A percentile compares a stretch with the other conserved stretches of the same genome.
Evolutionary conservation across 1,140 invertebrate species (phyloP).

Genomic region (Brachionus plicatilis): DNA sequence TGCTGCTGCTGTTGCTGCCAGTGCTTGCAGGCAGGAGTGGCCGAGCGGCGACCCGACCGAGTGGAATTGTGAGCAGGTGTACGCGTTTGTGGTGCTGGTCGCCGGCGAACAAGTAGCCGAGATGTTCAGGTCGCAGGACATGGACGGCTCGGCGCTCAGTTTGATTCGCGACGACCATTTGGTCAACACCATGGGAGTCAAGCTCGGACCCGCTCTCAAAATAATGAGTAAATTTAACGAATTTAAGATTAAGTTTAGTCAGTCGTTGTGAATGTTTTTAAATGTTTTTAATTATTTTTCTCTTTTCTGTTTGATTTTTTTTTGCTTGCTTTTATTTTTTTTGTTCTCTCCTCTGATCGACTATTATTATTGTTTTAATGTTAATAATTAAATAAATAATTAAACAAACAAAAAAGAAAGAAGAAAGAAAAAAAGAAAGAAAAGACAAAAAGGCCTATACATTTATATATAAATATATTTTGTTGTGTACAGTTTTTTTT

Average conservation of each 20-base stretch:
- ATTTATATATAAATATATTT: neutral
- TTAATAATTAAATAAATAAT: neutral
- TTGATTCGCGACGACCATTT: conserved; percentile 26
- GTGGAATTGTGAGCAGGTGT: conserved; percentile 34
- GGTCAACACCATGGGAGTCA: conserved; percentile 32
- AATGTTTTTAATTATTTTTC: neutral
- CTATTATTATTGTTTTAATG: neutral
- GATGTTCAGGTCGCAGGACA: conserved; percentile 6
- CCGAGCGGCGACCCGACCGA: conserved; percentile 18
- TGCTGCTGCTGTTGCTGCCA: neutral
- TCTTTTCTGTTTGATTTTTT: neutral
- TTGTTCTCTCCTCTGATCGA: neutral
- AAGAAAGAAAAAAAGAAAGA: too few relatives aligned
- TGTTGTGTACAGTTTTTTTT: neutral
- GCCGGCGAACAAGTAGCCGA: conserved; percentile 16
- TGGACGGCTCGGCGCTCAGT: conserved; percentile 34
- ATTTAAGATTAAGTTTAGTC: conserved; percentile 11
- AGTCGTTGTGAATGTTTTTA: neutral
- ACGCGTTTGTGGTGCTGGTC: neutral
- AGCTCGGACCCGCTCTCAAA: conserved; percentile 31
- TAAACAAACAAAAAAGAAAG: too few relatives aligned
- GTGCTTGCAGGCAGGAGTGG: neutral
- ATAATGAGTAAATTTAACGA: conserved; percentile 39
- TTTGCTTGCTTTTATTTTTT: neutral
- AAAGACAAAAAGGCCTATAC: neutral